A percentile compares a stretch with the other conserved stretches of the same genome.
These are phyloP conservation scores for Osmerus eperlanus DNA, from an alignment of 2,113 vertebrate species.

Conservation along the genomic window DNA sequence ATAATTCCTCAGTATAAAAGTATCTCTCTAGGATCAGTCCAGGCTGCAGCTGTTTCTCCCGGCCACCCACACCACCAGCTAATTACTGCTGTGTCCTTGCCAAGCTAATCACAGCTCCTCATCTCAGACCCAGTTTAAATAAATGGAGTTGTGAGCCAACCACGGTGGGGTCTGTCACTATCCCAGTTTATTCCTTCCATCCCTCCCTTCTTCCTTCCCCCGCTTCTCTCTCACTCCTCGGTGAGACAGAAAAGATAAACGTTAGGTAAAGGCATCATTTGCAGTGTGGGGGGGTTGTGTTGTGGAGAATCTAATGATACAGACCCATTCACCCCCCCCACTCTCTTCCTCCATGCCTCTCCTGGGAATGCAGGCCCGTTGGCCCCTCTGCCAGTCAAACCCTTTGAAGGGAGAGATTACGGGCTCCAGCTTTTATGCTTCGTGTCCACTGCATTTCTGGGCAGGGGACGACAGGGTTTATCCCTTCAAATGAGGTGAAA, in stretches of 20 bases:
- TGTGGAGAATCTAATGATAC: slow-evolving; percentile 50
- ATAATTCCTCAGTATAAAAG: slow-evolving; percentile 27
- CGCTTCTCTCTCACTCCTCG: background rate
- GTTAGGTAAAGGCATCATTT: no score
- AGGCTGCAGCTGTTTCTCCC: slow-evolving; percentile 26
- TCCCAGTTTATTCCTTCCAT: background rate
- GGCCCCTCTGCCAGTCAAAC: slow-evolving; percentile 30
- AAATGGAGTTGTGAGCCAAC: background rate
- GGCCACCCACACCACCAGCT: slow-evolving; percentile 46
- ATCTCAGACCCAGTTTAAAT: background rate
- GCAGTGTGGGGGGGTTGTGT: slow-evolving; percentile 47
- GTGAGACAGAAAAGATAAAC: no score
- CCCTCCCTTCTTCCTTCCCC: no score
- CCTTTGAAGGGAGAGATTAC: slow-evolving; percentile 46
- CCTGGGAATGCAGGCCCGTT: slow-evolving; percentile 21
- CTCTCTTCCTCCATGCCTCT: background rate
- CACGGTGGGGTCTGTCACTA: background rate
- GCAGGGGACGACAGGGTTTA: slow-evolving; percentile 35
- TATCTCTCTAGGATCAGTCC: slow-evolving; percentile 27
- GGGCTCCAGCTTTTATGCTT: slow-evolving; percentile 38
- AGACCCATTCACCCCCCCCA: background rate
- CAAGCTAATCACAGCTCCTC: slow-evolving; percentile 28
- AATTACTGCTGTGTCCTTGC: slow-evolving; percentile 27
- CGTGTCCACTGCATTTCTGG: slow-evolving; percentile 32
- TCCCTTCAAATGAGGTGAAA: slow-evolving; percentile 34